Conservation (phyloP, 2,888 invertebrate species). For the Myopa tessellatipennis region DNA sequence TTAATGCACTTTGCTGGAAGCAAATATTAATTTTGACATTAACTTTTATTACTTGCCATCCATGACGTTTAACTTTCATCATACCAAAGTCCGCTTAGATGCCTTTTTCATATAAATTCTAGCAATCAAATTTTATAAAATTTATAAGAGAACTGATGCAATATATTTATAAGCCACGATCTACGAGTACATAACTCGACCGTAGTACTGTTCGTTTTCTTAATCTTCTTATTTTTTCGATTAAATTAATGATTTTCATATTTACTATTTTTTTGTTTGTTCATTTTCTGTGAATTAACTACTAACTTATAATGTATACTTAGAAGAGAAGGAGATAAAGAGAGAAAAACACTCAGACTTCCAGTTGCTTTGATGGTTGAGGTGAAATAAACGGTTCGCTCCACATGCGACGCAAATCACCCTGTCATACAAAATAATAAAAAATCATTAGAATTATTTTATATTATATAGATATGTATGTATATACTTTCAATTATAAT, state of each 20-base stretch:
- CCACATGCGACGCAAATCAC: conserved; percentile 98
- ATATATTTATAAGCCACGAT: neutral
- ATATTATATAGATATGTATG: neutral
- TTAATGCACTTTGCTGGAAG: no score
- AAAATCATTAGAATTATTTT: neutral
- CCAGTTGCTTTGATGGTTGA: conserved; percentile 82
- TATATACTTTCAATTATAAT: neutral
- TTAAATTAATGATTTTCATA: conserved; percentile 43
- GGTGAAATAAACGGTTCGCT: conserved; percentile 93
- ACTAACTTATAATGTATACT: conserved; percentile 51
- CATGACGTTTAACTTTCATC: no score
- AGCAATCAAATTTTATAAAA: no score
- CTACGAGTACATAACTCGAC: neutral
- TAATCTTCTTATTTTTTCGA: conserved; percentile 42
- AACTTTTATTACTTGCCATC: no score
- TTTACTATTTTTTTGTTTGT: conserved; percentile 43
- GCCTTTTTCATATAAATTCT: no score
- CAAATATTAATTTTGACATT: no score
- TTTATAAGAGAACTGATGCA: no score
- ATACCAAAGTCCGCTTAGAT: no score
- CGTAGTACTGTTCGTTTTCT: conserved; percentile 27
- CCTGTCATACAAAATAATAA: conserved; percentile 71
- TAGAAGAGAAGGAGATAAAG: conserved; percentile 48
- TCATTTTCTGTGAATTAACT: conserved; percentile 46
- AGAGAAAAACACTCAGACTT: conserved; percentile 74